Evolutionary conservation across 1,140 invertebrate species (phyloP), one percentile per base, ranked within the genome.

Genomic region (Diorhabda carinulata): DNA sequence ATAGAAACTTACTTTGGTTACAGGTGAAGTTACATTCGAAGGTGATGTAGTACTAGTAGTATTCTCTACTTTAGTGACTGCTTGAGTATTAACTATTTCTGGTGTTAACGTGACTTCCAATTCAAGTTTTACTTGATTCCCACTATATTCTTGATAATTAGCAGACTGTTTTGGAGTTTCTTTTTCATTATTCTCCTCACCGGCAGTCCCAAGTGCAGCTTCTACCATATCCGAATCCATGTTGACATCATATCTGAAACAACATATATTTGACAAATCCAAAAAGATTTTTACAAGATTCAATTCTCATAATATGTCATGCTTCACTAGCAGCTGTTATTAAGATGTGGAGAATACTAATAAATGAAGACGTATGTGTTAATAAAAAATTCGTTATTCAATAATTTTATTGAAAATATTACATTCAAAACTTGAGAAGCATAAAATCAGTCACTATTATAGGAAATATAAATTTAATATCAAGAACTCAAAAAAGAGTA

Each of bases 61-160:
- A 61, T 75, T 78, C 60, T 75, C 79, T n/a, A 81, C 78, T 1
- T 81, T 81, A 67, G 80, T 81, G 0, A 81, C 82, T 10, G 82
- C 81, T 68, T 80, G 72, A 67, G 77, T 83, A 67, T 76, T 79
- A 9, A 77, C 77, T 25, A 83, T 83, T 77, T 84, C 83, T 5
- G 84, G 83, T 40, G 84, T 84, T 40, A 86, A 71, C 0, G 84
- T 84, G 3, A 85, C 84, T 77, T 86, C 84, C 61, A 86, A 68
- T 73, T 86, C 84, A 7, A 86, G 72, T 74, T 86, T 78, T 5
- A 76, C 72, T 70, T 75, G 75, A 64, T 74, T 75, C 47, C 71
- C 69, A 10, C 43, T 70, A 56, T 63, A 72, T 52, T 76, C 73
- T 41, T 70, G 66, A 58, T 73, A 75, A 25, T 42, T 52, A 3